Evolutionary conservation across 2,888 invertebrate species (phyloP).

Genomic region (Machimus rusticus): DNA sequence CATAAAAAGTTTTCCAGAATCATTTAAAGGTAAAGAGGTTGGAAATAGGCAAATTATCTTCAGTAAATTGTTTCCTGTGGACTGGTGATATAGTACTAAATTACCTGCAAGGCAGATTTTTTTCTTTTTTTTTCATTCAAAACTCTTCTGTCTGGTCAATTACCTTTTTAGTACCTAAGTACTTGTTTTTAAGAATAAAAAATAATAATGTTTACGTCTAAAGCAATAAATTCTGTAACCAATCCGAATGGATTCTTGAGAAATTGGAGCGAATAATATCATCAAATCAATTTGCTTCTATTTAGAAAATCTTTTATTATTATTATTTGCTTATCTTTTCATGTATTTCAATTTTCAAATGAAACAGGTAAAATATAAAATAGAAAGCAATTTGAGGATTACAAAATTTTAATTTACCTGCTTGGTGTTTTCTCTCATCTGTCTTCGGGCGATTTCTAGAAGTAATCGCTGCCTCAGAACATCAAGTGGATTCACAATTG

Average conservation of each 20-base stretch:
- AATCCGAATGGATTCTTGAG: neutral
- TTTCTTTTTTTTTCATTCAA: neutral
- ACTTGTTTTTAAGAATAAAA: neutral
- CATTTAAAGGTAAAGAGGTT: neutral
- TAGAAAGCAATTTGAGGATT: neutral
- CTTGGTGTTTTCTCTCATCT: constrained; percentile 77
- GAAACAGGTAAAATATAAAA: neutral
- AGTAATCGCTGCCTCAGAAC: constrained; percentile 82
- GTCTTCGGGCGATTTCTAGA: constrained; percentile 82
- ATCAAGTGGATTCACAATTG: constrained; percentile 87
- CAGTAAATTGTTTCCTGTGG: neutral
- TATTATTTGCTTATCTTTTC: neutral
- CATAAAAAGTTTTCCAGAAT: neutral
- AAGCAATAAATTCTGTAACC: neutral
- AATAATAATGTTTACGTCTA: neutral
- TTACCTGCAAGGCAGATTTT: neutral
- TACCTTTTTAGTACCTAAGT: neutral
- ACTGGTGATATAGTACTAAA: neutral
- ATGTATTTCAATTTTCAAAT: neutral
- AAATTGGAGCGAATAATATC: neutral
- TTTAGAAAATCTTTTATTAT: neutral
- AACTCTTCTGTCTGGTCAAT: neutral
- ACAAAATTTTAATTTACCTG: constrained; percentile 63
- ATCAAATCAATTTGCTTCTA: neutral
- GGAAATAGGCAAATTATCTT: neutral